A percentile compares a stretch with the other conserved stretches of the same genome.
phyloP scores from a whole-genome alignment of 2,113 vertebrate species.

The Chunga burmeisteri region DNA sequence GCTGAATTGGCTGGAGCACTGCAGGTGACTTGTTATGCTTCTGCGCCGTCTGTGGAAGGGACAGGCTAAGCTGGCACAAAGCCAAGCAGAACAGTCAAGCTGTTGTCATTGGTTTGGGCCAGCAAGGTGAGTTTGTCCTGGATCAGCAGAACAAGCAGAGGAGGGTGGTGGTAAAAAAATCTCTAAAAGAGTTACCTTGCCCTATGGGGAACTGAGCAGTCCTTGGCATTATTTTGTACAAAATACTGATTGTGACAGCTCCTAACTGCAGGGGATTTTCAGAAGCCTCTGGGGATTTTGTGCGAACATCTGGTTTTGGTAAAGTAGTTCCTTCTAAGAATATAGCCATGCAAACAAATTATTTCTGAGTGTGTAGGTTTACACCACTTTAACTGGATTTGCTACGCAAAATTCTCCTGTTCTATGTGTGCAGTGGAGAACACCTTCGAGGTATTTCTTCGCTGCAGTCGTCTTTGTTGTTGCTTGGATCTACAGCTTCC shows the following conservation, averaged over 20 bases:
- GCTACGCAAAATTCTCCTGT: neutral
- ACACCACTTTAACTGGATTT: neutral
- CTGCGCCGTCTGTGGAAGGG: neutral
- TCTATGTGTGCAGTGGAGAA: neutral
- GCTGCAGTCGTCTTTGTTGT: neutral
- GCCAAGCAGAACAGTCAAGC: neutral
- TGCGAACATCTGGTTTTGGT: conserved; percentile 1
- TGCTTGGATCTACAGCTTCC: neutral
- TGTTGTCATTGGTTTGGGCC: neutral
- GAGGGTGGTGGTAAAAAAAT: neutral
- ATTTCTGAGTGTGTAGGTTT: neutral
- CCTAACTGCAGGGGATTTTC: conserved; percentile 21
- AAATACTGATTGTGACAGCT: conserved; percentile 1
- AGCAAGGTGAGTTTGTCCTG: conserved; percentile 1
- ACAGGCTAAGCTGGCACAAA: neutral
- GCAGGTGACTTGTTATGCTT: neutral
- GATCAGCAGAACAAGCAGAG: neutral
- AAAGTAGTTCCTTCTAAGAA: neutral
- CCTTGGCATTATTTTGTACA: conserved; percentile 1
- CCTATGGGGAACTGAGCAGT: neutral
- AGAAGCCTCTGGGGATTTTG: conserved; percentile 25
- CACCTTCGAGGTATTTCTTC: neutral
- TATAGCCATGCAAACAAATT: neutral
- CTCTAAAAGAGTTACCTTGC: neutral
- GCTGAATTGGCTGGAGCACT: neutral